phyloP scores from a whole-genome alignment of 2,113 vertebrate genomes.

The Eurystomus gularis region DNA sequence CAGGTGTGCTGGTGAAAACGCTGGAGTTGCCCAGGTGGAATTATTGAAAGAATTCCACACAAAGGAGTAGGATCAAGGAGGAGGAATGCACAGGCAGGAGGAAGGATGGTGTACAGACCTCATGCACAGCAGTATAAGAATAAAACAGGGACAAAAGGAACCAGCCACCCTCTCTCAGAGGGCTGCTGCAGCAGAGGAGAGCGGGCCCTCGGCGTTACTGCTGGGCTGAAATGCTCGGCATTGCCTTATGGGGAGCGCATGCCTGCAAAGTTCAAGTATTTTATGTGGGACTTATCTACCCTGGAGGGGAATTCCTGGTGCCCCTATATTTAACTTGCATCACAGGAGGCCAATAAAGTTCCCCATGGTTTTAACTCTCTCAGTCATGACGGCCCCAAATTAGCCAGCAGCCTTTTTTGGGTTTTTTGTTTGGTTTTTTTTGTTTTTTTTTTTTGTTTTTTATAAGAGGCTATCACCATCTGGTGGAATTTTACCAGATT shows the following conservation, averaged over 20 bases:
- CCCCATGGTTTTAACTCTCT: slow-evolving; percentile 32
- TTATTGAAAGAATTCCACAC: background rate
- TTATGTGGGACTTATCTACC: slow-evolving; percentile 48
- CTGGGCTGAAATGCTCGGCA: background rate
- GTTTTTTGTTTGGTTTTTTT: background rate
- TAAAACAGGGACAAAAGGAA: background rate
- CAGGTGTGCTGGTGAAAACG: background rate
- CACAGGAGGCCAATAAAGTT: slow-evolving; percentile 33
- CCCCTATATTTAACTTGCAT: slow-evolving; percentile 61
- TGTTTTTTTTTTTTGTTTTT: background rate
- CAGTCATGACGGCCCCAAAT: slow-evolving; percentile 19
- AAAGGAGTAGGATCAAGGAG: background rate
- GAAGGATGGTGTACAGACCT: background rate
- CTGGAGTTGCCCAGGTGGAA: background rate
- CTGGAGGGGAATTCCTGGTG: slow-evolving; percentile 59
- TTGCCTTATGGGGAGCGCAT: slow-evolving; percentile 34
- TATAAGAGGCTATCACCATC: background rate
- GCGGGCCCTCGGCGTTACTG: background rate
- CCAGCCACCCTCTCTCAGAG: background rate
- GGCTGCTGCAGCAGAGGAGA: background rate
- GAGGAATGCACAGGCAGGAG: background rate
- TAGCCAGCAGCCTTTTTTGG: background rate
- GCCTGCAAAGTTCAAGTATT: slow-evolving; percentile 55
- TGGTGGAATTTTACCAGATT: background rate
- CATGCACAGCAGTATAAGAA: background rate